Evolutionary conservation across 2,797 vertebrate species (phyloP).

Genomic region (Allobates femoralis): DNA sequence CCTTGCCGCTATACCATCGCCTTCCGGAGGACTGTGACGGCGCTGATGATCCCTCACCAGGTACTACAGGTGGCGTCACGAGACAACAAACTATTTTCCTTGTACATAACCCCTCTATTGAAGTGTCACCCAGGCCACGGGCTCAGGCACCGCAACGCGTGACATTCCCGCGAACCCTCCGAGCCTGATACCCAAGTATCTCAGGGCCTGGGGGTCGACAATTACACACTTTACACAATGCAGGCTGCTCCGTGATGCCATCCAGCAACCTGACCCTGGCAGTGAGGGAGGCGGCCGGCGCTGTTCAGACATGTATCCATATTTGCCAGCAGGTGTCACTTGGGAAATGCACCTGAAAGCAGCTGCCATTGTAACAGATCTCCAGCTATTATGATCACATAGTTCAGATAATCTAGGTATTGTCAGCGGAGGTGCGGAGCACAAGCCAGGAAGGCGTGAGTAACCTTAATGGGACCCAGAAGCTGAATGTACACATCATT

Average conservation of each 20-base stretch:
- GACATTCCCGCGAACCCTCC: no score
- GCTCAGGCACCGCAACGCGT: no score
- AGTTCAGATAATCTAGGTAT: background rate
- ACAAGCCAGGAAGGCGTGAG: background rate
- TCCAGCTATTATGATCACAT: background rate
- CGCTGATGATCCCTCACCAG: no score
- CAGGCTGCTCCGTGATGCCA: background rate
- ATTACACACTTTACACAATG: background rate
- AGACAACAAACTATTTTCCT: no score
- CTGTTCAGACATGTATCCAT: slow-evolving; percentile 6
- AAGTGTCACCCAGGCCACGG: no score
- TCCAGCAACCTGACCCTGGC: slow-evolving; percentile 77
- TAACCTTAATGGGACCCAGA: slow-evolving; percentile 82
- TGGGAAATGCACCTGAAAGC: slow-evolving; percentile 13
- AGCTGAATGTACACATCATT: slow-evolving; percentile 78
- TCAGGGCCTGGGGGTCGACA: no score
- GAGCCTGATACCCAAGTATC: no score
- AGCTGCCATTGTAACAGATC: slow-evolving; percentile 7
- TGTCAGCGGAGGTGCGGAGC: background rate
- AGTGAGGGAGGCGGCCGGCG: slow-evolving; percentile 84
- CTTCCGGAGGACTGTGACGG: no score
- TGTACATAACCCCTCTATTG: no score
- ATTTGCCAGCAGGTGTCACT: slow-evolving; percentile 36
- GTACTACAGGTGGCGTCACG: no score
- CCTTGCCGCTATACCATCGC: no score